A percentile compares a stretch with the other conserved stretches of the same genome.
These are phyloP conservation scores for Tinamus major DNA, from an alignment of 2,797 vertebrate genomes.

Conservation along the genomic window DNA sequence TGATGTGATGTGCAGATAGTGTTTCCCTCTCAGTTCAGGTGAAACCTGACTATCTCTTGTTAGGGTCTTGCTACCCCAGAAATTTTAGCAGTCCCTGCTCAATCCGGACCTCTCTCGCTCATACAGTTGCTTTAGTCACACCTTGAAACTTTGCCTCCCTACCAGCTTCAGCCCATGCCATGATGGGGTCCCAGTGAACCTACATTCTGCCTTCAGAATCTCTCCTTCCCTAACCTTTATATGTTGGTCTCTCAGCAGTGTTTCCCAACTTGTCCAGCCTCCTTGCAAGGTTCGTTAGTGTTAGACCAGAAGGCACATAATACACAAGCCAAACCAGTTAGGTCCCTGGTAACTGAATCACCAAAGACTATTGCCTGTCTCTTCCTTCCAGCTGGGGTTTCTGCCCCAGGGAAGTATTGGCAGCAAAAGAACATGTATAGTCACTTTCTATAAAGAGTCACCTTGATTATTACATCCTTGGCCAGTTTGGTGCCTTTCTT, in stretches of 20 bases:
- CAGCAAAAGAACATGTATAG: neutral
- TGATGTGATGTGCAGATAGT: neutral
- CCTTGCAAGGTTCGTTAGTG: neutral
- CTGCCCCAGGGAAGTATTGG: neutral
- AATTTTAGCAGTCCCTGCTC: neutral
- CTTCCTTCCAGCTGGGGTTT: neutral
- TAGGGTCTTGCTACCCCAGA: neutral
- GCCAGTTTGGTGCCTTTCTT: neutral
- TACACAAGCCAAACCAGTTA: neutral
- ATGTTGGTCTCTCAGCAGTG: neutral
- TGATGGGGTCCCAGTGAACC: neutral
- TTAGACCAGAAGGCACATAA: neutral
- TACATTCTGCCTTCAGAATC: neutral
- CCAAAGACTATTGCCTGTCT: neutral
- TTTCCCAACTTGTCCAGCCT: neutral
- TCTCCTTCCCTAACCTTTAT: neutral
- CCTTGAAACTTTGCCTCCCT: neutral
- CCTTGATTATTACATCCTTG: neutral
- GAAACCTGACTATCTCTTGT: neutral
- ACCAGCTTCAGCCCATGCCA: neutral
- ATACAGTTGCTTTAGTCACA: neutral
- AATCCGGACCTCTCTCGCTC: neutral
- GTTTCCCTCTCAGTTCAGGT: neutral
- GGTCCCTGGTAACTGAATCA: neutral
- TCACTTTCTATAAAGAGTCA: neutral